phyloP scores from a whole-genome alignment of 2,797 vertebrate species.

The Crax fasciolata region DNA sequence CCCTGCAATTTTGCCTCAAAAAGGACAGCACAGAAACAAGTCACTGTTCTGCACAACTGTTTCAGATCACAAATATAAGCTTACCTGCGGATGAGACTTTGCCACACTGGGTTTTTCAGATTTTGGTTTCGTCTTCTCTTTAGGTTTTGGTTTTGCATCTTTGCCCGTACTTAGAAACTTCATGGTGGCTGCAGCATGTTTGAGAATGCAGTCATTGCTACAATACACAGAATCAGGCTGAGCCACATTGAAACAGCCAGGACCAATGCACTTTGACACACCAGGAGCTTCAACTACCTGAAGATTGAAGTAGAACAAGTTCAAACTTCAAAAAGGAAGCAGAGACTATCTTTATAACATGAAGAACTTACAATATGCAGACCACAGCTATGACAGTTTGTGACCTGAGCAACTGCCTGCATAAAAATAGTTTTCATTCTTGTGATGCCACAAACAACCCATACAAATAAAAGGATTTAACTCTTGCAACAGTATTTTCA shows the following conservation, averaged over 20 bases:
- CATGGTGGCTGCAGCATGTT: constrained; percentile 94
- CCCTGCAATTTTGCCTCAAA: not conserved
- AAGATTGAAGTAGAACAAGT: not conserved
- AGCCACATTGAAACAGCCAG: constrained; percentile 88
- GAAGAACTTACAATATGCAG: not conserved
- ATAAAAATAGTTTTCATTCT: rapidly evolving
- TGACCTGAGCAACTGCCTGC: rapidly evolving
- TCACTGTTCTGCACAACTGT: not conserved
- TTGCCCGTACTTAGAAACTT: constrained; percentile 89
- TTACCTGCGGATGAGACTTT: constrained; percentile 87
- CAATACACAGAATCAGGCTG: constrained; percentile 96
- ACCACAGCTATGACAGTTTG: not conserved
- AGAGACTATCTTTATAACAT: not conserved
- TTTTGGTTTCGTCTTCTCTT: constrained; percentile 87
- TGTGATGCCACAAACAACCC: not conserved
- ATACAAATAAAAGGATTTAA: rapidly evolving
- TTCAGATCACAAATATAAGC: not conserved
- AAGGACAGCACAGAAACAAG: not conserved
- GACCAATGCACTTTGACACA: constrained; percentile 91
- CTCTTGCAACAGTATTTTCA: not conserved
- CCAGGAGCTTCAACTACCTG: constrained; percentile 81
- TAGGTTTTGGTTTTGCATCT: constrained; percentile 84
- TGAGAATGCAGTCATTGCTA: constrained; percentile 94
- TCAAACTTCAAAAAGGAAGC: not conserved
- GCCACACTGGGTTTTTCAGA: constrained; percentile 79